Evolutionary conservation across 2,113 vertebrate genomes (phyloP), one percentile per base, ranked within the genome.

Genomic region (Pachycephala philippinensis): DNA sequence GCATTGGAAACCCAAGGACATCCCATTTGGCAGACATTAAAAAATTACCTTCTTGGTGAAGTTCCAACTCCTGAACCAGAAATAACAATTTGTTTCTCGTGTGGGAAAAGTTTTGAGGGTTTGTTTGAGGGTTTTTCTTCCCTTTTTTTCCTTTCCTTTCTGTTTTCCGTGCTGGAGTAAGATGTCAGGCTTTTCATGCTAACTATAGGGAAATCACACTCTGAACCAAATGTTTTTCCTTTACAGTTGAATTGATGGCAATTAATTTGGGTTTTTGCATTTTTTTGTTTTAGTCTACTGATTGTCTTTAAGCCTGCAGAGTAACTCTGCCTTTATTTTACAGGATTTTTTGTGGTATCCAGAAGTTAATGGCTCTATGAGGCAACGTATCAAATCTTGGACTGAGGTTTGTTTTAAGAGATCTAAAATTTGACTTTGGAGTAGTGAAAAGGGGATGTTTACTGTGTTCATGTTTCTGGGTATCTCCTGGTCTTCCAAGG

Each of bases 331-430:
- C 2, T 84, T 92, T 74, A 27, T 78, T 69, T 83, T 71, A 79
- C 77, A 99, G 99, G 98, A 99, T 97, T 99, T 99, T 96, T 95
- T 99, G 45, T 99, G 99, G 99, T 98, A 98, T 94, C 98, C 99
- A 33, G 99, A 99, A 98, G 99, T 99, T 92, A 99, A 99, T 98
- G 98, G 99, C 82, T 99, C 99, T 39, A 99, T 99, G 99, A 99
- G 98, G 90, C 99, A 99, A 44, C 98, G 98, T 91, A 98, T 99
- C 97, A 98, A 98, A 80, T 97, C 98, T 85, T 99, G 99, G 99
- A 98, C 97, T 63, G 98, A 98, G 98, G 98, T 98, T 71, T 92
- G 98, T 98, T 75, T 93, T 72, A 56, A 52, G 52, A 64, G 33
- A 45, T 66, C 15, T 68, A 28, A 79, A 82, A 76, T 64, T 56